A percentile compares a stretch with the other conserved stretches of the same genome.
phyloP scores from a whole-genome alignment of 2,797 vertebrate genomes.

The Rousettus madagascariensis region DNA sequence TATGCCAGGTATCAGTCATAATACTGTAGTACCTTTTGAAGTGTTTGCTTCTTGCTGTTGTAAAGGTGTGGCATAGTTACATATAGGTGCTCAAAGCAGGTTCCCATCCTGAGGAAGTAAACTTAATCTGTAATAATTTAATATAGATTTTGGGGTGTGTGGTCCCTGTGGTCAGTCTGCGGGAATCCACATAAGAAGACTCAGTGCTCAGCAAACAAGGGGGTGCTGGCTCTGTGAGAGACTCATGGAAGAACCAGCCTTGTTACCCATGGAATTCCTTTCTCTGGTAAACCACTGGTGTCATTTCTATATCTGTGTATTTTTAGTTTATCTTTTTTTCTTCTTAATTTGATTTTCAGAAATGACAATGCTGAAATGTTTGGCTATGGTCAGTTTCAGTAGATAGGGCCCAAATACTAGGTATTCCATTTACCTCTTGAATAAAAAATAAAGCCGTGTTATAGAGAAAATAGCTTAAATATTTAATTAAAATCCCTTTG shows the following conservation, averaged over 20 bases:
- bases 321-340: background rate
- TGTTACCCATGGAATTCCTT: background rate
- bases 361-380: constrained; percentile 16
- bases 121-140: background rate
- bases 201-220: background rate
- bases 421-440: background rate
- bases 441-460: constrained; percentile 6
- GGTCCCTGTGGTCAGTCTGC: background rate
- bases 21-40: background rate
- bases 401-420: background rate
- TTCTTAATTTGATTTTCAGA: constrained; percentile 35
- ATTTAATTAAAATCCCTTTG: constrained; percentile 25
- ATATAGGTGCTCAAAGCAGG: background rate
- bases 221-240: background rate
- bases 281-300: background rate
- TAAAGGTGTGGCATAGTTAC: background rate
- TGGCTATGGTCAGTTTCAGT: constrained; percentile 27
- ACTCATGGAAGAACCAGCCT: background rate
- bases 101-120: background rate
- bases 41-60: background rate
- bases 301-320: background rate
- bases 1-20: background rate
- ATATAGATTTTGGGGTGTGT: background rate
- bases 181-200: background rate
- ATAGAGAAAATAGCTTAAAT: background rate